Base-by-base conservation (phyloP, 35 echinoderm and acorn worm genomes). In the Apostichopus parvimensis region DNA sequence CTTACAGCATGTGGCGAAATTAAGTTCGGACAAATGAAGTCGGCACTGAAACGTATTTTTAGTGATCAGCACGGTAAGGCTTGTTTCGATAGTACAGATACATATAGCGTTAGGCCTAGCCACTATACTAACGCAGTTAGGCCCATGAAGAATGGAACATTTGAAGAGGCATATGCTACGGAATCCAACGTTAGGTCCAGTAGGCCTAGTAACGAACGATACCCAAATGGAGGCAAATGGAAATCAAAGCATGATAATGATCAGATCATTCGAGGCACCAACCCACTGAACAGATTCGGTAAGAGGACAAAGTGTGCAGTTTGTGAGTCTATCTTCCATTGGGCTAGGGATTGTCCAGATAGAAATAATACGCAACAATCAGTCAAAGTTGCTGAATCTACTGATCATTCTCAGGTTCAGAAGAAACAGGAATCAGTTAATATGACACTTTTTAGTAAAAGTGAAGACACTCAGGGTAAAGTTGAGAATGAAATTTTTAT, bases 321-420 rank as follows among this genome's bases (percentile, higher is more conserved):
- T 18, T 79, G 77, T 79, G 77, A 79, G 26, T 79, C 77, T 18
- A 79, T 79, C 77, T 79, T 24, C 22, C 77, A 79, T 79, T 45
- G 77, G 77, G 77, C 77, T 45, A 24, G 20, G 22, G 77, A 79
- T 21, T 79, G 77, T 21, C 77, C 77, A 17, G 77, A 79, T 21
- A 79, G 26, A 79, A 21, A 79, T 21, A 12, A 79, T 18, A 45
- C 5, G 14, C 26, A 28, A 28, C 77, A 79, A 21, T 24, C 20
- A 79, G 77, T 79, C 8, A 79, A 79, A 18, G 13, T 79, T 9
- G n/a, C 20, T 45, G n/a, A 10, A 79, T 17, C 12, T 28, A 28
- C 26, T 28, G 26, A 28, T 28, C 26, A 28, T 28, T 28, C 26
- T 28, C 26, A 28, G 26, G 26, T 28, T 28, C 26, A 28, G 26